Base-by-base conservation (phyloP, 2,113 vertebrate species). In the Charadrius vociferus region DNA sequence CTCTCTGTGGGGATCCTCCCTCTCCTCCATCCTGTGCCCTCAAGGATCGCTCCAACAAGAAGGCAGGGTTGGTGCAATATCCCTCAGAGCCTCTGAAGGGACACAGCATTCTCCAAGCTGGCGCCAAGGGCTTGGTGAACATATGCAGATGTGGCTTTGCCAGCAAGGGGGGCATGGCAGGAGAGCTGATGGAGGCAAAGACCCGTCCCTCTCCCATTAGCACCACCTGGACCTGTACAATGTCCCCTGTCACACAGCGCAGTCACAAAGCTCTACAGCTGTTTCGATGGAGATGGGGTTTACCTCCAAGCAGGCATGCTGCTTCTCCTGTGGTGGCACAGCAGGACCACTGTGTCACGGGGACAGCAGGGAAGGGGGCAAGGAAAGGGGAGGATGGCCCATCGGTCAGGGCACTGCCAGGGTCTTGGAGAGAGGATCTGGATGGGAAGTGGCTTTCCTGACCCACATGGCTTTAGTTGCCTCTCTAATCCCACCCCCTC, bases 221-320 rank as follows among this genome's bases (percentile, higher is more conserved):
- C 52, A 82, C 52, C 61, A 26, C 20, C 10, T 4, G 0, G 50
- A 71, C 26, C 32, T 0, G 0, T 12, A 43, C 1, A 1, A 39
- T 12, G 16, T 65, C 53, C 32, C n/a, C 32, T 67, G 49, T 10
- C 18, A 65, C 0, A 1, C 45, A 79, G 39, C 1, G 0, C 37
- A 85, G 61, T 15, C 62, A 63, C 43, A 79, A 52, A 94, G 49
- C 49, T 21, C 39, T n/a, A 36, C 32, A 66, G 68, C 19, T 59
- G 3, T 41, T 71, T 62, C 3, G 10, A 0, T 1, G 22, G 43
- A 27, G 66, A 78, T 5, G 1, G 19, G 3, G 19, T 72, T 72
- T 47, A 63, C 21, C 34, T 63, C 36, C 12, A 12, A 29, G 37
- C 0, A 1, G n/a, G 7, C 39, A 56, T 10, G 19, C 29, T 75